These are phyloP conservation scores for Pseudachorutes palmiensis DNA, from an alignment of 1,140 invertebrate genomes.

Conservation along the genomic window DNA sequence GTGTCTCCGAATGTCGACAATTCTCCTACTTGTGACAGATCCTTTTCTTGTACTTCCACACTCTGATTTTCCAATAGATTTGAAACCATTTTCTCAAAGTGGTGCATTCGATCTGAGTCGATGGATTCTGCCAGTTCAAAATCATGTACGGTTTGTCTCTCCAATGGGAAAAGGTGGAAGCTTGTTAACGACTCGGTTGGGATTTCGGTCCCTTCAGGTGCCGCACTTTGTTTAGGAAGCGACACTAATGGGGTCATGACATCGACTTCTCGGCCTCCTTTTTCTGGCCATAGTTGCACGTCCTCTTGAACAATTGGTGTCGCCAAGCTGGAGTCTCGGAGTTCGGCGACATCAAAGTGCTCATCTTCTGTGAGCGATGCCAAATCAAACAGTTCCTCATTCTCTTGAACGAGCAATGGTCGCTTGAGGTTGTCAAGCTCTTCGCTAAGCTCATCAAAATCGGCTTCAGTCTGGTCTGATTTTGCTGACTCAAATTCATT, in stretches of 20 bases:
- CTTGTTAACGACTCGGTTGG: not conserved
- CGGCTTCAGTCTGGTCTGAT: slow-evolving; percentile 35
- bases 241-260: not conserved
- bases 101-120: not conserved
- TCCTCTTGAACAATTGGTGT: slow-evolving; percentile 6
- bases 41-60: not conserved
- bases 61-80: slow-evolving; percentile 1
- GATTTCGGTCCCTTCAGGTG: not conserved
- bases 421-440: slow-evolving; percentile 16
- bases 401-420: slow-evolving; percentile 44
- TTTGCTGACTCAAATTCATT: slow-evolving; percentile 55
- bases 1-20: not conserved
- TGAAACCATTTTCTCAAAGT: slow-evolving; percentile 1
- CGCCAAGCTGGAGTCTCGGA: slow-evolving; percentile 1
- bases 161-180: slow-evolving; percentile 8
- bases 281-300: not conserved
- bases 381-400: slow-evolving; percentile 54
- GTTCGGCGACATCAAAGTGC: slow-evolving; percentile 6
- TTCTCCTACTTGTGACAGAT: not conserved
- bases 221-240: not conserved
- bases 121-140: slow-evolving; percentile 6
- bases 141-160: not conserved
- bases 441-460: not conserved
- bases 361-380: not conserved
- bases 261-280: too few relatives aligned